Percentiles rank a stretch among this genome's conserved stretches.
These are phyloP conservation scores for Epinephelus malabaricus DNA, from an alignment of 2,797 vertebrate species.

Conservation along the genomic window DNA sequence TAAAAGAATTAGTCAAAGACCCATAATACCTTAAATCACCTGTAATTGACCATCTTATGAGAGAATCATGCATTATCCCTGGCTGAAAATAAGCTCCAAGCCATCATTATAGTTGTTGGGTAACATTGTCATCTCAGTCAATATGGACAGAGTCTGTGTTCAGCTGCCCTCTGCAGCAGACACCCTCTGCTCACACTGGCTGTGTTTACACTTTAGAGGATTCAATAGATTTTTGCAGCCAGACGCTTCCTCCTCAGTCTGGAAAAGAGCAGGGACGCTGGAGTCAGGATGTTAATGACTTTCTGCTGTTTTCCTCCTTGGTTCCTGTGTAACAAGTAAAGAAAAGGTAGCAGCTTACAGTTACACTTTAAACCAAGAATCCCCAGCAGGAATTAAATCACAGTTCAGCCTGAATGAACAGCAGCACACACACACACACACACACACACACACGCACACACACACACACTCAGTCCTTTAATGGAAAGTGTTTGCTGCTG, in stretches of 20 bases:
- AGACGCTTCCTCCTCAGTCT: conserved; percentile 24
- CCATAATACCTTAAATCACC: conserved; percentile 9
- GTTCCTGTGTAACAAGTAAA: conserved; percentile 33
- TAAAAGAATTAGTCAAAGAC: conserved; percentile 23
- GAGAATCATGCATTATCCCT: conserved; percentile 6
- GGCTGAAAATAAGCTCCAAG: conserved; percentile 35
- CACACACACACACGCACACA: not conserved
- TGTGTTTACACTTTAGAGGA: conserved; percentile 56
- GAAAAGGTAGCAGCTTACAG: not conserved
- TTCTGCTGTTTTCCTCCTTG: conserved; percentile 30
- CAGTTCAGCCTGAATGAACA: conserved; percentile 51
- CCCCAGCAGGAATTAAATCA: conserved; percentile 51
- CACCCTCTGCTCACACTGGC: conserved; percentile 27
- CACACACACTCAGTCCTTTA: not conserved
- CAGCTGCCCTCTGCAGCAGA: conserved; percentile 43
- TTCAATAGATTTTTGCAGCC: conserved; percentile 45
- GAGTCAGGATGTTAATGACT: conserved; percentile 48
- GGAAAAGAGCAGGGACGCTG: conserved; percentile 45
- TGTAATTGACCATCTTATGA: conserved; percentile 52
- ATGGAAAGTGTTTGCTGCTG: conserved; percentile 26
- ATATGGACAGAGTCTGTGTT: conserved; percentile 39
- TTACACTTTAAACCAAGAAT: conserved; percentile 47
- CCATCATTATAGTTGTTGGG: conserved; percentile 52
- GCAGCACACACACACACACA: conserved; percentile 4
- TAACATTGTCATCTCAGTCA: conserved; percentile 58